These are phyloP conservation scores for Carollia perspicillata DNA, from an alignment of 2,113 vertebrate species.

Conservation along the genomic window DNA sequence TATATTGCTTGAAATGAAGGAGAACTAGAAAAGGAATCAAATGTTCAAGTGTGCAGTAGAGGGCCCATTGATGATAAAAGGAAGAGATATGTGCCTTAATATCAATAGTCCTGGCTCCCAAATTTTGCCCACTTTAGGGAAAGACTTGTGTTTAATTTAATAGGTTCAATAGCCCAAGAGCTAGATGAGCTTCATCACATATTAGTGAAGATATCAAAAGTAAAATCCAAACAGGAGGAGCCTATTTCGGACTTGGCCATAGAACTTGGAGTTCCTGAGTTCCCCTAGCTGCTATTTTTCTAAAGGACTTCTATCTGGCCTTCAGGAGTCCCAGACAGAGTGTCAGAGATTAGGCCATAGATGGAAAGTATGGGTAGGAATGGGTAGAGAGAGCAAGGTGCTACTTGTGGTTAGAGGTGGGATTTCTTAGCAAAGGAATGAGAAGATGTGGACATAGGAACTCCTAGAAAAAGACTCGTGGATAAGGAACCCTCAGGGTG, in stretches of 20 bases:
- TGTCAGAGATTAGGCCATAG: not conserved
- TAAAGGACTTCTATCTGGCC: not conserved
- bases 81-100: not conserved
- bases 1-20: not conserved
- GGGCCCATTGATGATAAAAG: not conserved
- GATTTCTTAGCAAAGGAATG: not conserved
- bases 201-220: not conserved
- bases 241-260: not conserved
- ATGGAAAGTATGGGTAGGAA: rapidly evolving
- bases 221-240: not conserved
- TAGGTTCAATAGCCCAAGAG: not conserved
- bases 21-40: not conserved
- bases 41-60: not conserved
- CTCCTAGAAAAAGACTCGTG: not conserved
- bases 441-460: not conserved
- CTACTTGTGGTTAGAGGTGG: not conserved
- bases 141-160: not conserved
- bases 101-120: not conserved
- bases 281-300: not conserved
- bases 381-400: not conserved
- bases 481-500: not conserved
- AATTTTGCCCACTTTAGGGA: not conserved
- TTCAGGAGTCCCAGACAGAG: not conserved
- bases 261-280: rapidly evolving
- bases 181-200: not conserved